These are phyloP conservation scores for Hydra vulgaris DNA, from an alignment of 30 jellyfish, hydroid and myxozoan species.

Conservation along the genomic window DNA sequence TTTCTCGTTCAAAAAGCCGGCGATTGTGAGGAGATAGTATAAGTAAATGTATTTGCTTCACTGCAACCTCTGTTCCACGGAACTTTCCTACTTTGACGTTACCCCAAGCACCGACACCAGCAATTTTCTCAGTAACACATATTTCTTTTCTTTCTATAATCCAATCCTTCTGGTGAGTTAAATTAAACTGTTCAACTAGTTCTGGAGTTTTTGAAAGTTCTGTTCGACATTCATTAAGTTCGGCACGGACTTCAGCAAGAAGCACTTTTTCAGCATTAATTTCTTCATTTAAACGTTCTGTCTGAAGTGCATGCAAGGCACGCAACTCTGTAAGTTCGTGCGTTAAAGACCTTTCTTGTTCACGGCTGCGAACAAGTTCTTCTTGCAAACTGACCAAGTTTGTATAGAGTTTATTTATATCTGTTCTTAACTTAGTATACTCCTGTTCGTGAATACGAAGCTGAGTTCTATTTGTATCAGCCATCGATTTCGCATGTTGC, in stretches of 20 bases:
- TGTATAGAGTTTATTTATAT: background rate
- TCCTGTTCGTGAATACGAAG: background rate
- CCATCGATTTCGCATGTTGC: background rate
- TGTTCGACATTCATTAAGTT: background rate
- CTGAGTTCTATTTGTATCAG: conserved; percentile 2
- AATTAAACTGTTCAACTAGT: background rate
- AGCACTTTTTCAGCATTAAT: background rate
- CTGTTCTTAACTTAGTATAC: background rate
- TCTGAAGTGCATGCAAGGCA: background rate
- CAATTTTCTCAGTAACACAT: conserved; percentile 22
- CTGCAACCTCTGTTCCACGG: conserved; percentile 94
- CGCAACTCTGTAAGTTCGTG: conserved; percentile 12
- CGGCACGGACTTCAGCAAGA: conserved; percentile 4
- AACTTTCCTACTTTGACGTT: conserved; percentile 77
- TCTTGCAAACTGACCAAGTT: conserved; percentile 16
- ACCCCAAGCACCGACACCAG: conserved; percentile 97
- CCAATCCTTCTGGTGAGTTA: conserved; percentile 44
- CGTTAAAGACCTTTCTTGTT: conserved; percentile 6
- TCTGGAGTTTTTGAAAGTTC: background rate
- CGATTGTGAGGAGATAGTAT: conserved; percentile 86
- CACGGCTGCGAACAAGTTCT: conserved; percentile 15
- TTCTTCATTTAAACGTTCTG: background rate
- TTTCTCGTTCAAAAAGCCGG: conserved; percentile 82
- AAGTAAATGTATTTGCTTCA: conserved; percentile 77
- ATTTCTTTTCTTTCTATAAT: conserved; percentile 57